A percentile compares a stretch with the other conserved stretches of the same genome.
Evolutionary conservation across 2,797 vertebrate genomes (phyloP).

Genomic region (Epinephelus coioides): DNA sequence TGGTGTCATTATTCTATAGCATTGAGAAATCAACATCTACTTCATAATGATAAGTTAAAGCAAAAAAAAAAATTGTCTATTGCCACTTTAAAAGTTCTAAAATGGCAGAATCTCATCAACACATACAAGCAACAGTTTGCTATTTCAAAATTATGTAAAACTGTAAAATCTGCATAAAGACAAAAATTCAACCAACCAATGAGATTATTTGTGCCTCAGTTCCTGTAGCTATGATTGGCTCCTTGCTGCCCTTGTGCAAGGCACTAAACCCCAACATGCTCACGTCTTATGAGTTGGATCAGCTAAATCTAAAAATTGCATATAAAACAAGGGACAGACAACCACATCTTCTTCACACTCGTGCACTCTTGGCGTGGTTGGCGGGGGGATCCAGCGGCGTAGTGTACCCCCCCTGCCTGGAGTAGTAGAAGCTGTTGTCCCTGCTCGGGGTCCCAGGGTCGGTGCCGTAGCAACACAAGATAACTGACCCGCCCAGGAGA

Average conservation of each 20-base stretch:
- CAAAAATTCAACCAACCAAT: background rate
- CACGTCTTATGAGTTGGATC: background rate
- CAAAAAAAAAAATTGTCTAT: no score
- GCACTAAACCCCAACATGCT: no score
- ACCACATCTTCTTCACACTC: conserved; percentile 86
- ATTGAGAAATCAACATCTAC: no score
- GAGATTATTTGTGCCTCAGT: background rate
- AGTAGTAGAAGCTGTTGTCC: conserved; percentile 95
- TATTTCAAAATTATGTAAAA: no score
- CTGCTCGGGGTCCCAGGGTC: conserved; percentile 76
- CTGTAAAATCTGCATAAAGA: background rate
- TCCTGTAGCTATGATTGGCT: no score
- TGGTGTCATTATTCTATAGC: no score
- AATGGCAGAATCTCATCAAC: background rate
- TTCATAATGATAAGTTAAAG: no score
- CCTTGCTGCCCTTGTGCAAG: no score
- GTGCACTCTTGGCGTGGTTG: conserved; percentile 94
- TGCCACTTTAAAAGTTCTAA: background rate
- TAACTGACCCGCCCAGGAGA: conserved; percentile 89
- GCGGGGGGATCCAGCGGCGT: conserved; percentile 79
- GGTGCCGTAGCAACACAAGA: conserved; percentile 88
- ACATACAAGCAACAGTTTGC: background rate
- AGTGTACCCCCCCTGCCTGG: conserved; percentile 82
- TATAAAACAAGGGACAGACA: background rate
- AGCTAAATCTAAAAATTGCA: background rate